These are phyloP conservation scores for Sardinella longiceps DNA, from an alignment of 2,797 vertebrate genomes.

Conservation along the genomic window DNA sequence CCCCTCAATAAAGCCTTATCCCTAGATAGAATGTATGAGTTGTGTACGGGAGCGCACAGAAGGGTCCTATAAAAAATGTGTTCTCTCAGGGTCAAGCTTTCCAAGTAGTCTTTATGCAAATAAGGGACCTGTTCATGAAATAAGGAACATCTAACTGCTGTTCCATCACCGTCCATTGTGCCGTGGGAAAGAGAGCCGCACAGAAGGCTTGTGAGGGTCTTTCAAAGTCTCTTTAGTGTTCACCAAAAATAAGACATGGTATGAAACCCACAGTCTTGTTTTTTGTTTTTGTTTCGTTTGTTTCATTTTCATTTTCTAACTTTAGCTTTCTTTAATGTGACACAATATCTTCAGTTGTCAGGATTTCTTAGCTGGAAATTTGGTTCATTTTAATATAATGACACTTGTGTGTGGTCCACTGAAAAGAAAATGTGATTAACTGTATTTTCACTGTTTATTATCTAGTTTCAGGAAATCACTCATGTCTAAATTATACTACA, in stretches of 20 bases:
- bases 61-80: not conserved
- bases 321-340: not conserved
- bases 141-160: not conserved
- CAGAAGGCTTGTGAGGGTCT: not conserved
- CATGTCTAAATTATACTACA: not conserved
- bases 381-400: not conserved
- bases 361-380: not conserved
- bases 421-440: not conserved
- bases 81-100: not conserved
- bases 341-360: not conserved
- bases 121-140: not conserved
- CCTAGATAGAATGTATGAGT: not conserved
- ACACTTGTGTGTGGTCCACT: not conserved
- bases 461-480: not conserved
- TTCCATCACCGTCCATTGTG: not conserved
- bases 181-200: not conserved
- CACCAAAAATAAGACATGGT: slow-evolving; percentile 3
- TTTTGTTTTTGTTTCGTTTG: no score
- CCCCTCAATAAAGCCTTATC: slow-evolving; percentile 12
- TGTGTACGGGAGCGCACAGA: not conserved
- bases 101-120: not conserved
- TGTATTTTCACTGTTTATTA: not conserved
- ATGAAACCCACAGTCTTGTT: not conserved
- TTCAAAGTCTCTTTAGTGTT: not conserved
- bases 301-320: not conserved